Conservation (phyloP, 2,888 invertebrate species). For the Tachystola acroxantha region DNA sequence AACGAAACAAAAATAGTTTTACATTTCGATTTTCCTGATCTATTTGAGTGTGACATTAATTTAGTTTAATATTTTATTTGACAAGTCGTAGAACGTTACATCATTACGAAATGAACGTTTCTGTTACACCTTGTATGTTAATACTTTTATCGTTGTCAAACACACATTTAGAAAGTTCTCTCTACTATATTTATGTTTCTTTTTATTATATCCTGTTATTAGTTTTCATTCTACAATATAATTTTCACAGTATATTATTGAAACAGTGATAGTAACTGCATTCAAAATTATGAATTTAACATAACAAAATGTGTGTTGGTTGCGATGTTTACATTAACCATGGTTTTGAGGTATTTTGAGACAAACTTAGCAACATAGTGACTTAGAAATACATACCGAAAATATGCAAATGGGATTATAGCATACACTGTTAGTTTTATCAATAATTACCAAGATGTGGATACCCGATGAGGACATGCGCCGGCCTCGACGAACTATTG, state of each 20-base stretch:
- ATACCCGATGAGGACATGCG: slow-evolving; percentile 32
- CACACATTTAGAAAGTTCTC: too few species aligned
- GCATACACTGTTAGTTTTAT: slow-evolving; percentile 36
- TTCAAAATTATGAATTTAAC: slow-evolving; percentile 17
- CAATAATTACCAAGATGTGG: slow-evolving; percentile 32
- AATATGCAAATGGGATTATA: slow-evolving; percentile 69
- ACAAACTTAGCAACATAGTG: slow-evolving; percentile 57
- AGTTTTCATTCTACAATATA: slow-evolving; percentile 25
- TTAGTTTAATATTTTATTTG: too few species aligned
- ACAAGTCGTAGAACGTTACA: too few species aligned
- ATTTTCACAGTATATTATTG: slow-evolving; percentile 23
- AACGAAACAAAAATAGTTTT: too few species aligned
- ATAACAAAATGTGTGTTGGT: slow-evolving; percentile 63
- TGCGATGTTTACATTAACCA: slow-evolving; percentile 64
- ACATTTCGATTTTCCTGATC: too few species aligned
- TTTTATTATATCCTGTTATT: slow-evolving; percentile 46
- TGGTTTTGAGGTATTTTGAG: slow-evolving; percentile 61
- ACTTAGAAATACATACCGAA: slow-evolving; percentile 54
- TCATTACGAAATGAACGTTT: too few species aligned
- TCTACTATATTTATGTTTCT: slow-evolving; percentile 31
- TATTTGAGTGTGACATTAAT: too few species aligned
- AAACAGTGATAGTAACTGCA: slow-evolving; percentile 7
- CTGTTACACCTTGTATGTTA: too few species aligned
- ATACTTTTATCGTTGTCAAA: too few species aligned
- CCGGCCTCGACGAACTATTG: slow-evolving; percentile 51